phyloP scores from a whole-genome alignment of 2,888 invertebrate species.

The Drosophila anceps region DNA sequence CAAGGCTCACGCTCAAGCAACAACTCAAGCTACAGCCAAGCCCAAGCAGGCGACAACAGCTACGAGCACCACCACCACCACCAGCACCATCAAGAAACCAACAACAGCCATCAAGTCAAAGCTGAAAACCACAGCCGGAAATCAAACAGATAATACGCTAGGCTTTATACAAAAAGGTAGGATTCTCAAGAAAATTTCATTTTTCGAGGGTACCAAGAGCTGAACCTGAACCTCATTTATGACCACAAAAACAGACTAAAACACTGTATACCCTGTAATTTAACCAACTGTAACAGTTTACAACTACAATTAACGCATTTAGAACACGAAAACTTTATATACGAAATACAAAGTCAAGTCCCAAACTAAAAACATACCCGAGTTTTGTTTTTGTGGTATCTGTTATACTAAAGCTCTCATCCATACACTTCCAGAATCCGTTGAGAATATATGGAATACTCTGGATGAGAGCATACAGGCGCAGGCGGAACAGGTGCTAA shows the following conservation, averaged over 20 bases:
- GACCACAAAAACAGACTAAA: slow-evolving; percentile 59
- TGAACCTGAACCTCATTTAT: slow-evolving; percentile 48
- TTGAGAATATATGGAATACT: slow-evolving; percentile 85
- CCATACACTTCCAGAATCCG: slow-evolving; percentile 72
- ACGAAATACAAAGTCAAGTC: slow-evolving; percentile 68
- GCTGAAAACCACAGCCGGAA: slow-evolving; percentile 65
- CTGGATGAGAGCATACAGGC: slow-evolving; percentile 85
- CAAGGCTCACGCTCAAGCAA: neutral
- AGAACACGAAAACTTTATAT: slow-evolving; percentile 35
- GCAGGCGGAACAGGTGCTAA: slow-evolving; percentile 78
- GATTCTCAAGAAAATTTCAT: slow-evolving; percentile 89
- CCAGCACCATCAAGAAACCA: slow-evolving; percentile 27
- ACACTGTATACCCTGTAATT: slow-evolving; percentile 46
- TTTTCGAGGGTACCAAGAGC: slow-evolving; percentile 90
- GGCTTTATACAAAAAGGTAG: slow-evolving; percentile 88
- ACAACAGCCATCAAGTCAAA: slow-evolving; percentile 43
- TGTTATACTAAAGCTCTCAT: slow-evolving; percentile 50
- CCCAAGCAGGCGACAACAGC: slow-evolving; percentile 16
- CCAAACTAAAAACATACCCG: slow-evolving; percentile 54
- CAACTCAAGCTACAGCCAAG: neutral
- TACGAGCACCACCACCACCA: slow-evolving; percentile 12
- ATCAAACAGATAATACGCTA: slow-evolving; percentile 72
- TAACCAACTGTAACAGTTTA: slow-evolving; percentile 56
- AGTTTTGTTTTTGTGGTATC: slow-evolving; percentile 60
- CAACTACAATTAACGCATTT: slow-evolving; percentile 75